These are phyloP conservation scores for Antennarius striatus DNA, from an alignment of 2,113 vertebrate species.

Conservation along the genomic window DNA sequence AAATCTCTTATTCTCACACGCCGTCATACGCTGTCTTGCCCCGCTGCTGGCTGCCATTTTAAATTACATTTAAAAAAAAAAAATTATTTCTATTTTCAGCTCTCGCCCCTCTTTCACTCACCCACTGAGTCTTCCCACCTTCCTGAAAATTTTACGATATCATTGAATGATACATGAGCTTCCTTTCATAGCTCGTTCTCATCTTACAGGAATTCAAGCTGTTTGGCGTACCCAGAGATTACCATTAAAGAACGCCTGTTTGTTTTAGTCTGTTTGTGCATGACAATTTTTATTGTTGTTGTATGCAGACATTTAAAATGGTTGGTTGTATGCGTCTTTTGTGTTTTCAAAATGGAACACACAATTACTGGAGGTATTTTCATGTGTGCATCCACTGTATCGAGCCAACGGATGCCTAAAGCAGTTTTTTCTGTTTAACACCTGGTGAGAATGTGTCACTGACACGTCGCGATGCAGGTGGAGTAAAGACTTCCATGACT, in stretches of 20 bases:
- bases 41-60: conserved; percentile 15
- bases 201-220: conserved; percentile 31
- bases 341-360: background rate
- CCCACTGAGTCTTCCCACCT: conserved; percentile 34
- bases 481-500: background rate
- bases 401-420: background rate
- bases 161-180: conserved; percentile 74
- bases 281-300: no score
- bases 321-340: background rate
- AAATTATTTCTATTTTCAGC: conserved; percentile 55
- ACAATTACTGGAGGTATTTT: conserved; percentile 15
- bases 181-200: conserved; percentile 59
- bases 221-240: no score
- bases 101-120: conserved; percentile 18
- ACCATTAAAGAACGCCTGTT: no score
- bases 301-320: no score
- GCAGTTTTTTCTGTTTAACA: background rate
- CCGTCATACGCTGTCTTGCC: conserved; percentile 34
- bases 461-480: conserved; percentile 9
- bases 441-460: background rate
- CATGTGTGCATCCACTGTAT: background rate
- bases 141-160: conserved; percentile 61
- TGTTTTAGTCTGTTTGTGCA: conserved; percentile 9
- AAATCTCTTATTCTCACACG: conserved; percentile 47
- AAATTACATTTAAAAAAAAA: background rate